These are phyloP conservation scores for Falco cherrug DNA, from an alignment of 2,797 vertebrate species.

Conservation along the genomic window DNA sequence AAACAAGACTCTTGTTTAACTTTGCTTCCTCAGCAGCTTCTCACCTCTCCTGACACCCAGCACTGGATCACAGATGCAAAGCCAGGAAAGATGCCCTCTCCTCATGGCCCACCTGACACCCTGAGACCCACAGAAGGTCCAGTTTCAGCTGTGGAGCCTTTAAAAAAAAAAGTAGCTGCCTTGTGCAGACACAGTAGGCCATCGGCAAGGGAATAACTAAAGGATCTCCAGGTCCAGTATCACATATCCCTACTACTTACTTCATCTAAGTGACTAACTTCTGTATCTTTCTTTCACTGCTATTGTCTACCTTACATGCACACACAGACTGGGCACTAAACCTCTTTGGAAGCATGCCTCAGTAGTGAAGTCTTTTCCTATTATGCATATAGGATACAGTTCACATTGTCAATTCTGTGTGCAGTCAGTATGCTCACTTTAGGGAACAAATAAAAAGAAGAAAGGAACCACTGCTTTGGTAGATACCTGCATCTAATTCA, in stretches of 20 bases:
- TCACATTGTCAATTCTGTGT: neutral
- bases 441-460: neutral
- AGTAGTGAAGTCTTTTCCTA: neutral
- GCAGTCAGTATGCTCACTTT: neutral
- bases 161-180: neutral
- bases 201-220: neutral
- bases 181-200: neutral
- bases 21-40: conserved; percentile 10
- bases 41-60: neutral
- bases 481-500: neutral
- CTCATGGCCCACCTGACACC: neutral
- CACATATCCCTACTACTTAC: neutral
- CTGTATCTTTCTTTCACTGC: neutral
- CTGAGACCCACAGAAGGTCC: neutral
- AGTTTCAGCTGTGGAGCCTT: neutral
- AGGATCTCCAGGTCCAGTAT: neutral
- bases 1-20: conserved; percentile 1
- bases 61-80: neutral
- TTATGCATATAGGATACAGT: neutral
- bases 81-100: neutral
- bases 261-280: neutral
- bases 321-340: neutral
- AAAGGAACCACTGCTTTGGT: neutral
- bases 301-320: neutral
- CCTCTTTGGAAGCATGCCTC: neutral